Base-by-base conservation (phyloP, 1,140 invertebrate genomes). In the Vanessa tameamea region DNA sequence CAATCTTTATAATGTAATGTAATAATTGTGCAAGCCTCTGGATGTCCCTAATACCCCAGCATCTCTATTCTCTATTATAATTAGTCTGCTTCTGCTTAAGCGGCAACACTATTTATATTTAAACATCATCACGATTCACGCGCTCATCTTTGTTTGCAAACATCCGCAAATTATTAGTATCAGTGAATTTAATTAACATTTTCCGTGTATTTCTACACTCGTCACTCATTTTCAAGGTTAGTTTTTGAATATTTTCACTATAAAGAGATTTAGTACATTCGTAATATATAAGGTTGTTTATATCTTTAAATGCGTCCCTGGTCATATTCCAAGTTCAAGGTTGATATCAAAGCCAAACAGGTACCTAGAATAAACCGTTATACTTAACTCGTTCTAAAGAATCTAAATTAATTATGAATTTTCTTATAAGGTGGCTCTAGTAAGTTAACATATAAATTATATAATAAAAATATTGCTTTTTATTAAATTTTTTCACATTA, bases 301-400 rank as follows among this genome's bases (percentile, higher is more conserved):
- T 66, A 47, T 66, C 31, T 26, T 26, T 23, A 50, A 50, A 47
- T 69, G 8, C 57, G 55, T 72, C 70, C 55, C 63, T 72, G 73
- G 72, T 77, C 73, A 72, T 75, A 73, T 70, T 43, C 63, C 79
- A 81, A 78, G 79, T 81, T 81, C 79, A 81, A 81, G 79, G 79
- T 69, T 73, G 57, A 43, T 71, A 65, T 69, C 64, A 12, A 67
- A 37, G 72, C 65, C 57, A 75, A 79, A 77, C 78, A 64, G 69
- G 74, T 78, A 26, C 26, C 13, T 31, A 47, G 15, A 53, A 47
- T 69, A 47, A 76, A 79, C 78, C 74, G 78, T 79, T 79, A 79
- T 72, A 43, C 43, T 9, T 48, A 69, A 47, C 66, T 20, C 26
- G 48, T 71, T 64, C 53, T n/a, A 14, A 50, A 70, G 20, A 67